These are phyloP conservation scores for Plebejus argus DNA, from an alignment of 2,888 invertebrate species.

Conservation along the genomic window DNA sequence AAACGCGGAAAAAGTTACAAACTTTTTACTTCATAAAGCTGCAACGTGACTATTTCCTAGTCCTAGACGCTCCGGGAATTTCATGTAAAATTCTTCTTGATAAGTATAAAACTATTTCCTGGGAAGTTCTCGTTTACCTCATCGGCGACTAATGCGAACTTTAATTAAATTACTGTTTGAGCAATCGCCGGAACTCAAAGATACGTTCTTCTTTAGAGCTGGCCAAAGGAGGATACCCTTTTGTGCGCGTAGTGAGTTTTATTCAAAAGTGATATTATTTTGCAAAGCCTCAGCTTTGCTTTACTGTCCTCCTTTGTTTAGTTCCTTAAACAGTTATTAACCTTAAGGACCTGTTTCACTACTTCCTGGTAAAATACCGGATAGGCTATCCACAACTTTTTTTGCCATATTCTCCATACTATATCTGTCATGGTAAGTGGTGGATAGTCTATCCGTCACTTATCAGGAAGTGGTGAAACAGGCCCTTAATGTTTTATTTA, in stretches of 20 bases:
- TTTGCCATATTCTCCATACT: too few species aligned
- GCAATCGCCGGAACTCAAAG: slow-evolving; percentile 55
- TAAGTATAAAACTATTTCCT: slow-evolving; percentile 44
- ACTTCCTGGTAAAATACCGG: too few species aligned
- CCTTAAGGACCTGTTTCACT: too few species aligned
- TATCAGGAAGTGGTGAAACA: too few species aligned
- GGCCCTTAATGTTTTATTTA: too few species aligned
- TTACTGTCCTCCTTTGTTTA: not conserved
- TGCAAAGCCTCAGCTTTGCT: not conserved
- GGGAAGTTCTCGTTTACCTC: slow-evolving; percentile 56
- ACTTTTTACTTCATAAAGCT: slow-evolving; percentile 1
- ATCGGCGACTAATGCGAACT: slow-evolving; percentile 60
- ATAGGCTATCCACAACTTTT: too few species aligned
- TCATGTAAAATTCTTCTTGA: slow-evolving; percentile 38
- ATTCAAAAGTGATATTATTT: not conserved
- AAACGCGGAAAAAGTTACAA: not conserved
- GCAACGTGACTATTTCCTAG: not conserved
- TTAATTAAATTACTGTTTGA: slow-evolving; percentile 69
- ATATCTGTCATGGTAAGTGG: too few species aligned
- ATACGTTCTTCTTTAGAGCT: slow-evolving; percentile 43
- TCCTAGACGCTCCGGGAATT: not conserved
- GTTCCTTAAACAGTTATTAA: not conserved
- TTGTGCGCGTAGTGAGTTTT: not conserved
- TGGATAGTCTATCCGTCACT: too few species aligned
- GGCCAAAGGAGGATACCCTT: not conserved